Conservation (phyloP, 2,113 vertebrate genomes). For the Boulengeromyrus knoepffleri region DNA sequence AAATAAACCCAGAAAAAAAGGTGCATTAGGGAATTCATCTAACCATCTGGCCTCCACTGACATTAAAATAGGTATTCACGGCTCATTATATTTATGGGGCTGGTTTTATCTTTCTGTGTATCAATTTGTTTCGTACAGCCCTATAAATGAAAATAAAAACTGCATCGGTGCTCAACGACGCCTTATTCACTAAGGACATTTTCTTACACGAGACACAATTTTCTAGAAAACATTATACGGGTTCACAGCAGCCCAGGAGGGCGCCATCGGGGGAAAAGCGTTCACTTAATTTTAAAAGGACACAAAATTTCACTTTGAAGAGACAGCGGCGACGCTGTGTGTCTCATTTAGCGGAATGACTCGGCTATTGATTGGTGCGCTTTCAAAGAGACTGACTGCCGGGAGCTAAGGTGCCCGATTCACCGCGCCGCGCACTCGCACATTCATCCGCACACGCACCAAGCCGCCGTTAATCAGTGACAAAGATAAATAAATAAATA, state of each 20-base stretch:
- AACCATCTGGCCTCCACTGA: not conserved
- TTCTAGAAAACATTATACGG: not conserved
- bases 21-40: not conserved
- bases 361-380: not conserved
- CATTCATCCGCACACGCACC: not conserved
- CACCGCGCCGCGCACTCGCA: not conserved
- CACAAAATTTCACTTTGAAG: conserved; percentile 5
- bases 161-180: not conserved
- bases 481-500: not conserved
- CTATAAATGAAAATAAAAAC: not conserved
- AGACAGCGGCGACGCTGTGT: not conserved
- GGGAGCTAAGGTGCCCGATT: not conserved
- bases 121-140: not conserved
- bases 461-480: not conserved
- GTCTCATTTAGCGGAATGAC: not conserved
- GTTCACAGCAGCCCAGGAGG: not conserved
- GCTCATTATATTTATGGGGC: not conserved
- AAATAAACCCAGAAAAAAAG: not conserved
- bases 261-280: not conserved
- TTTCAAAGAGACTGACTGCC: not conserved
- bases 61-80: not conserved
- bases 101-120: not conserved
- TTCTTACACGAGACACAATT: not conserved
- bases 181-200: not conserved
- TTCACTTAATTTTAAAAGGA: not conserved